These are phyloP conservation scores for Heptranchias perlo DNA, from an alignment of 2,113 vertebrate genomes.

Conservation along the genomic window DNA sequence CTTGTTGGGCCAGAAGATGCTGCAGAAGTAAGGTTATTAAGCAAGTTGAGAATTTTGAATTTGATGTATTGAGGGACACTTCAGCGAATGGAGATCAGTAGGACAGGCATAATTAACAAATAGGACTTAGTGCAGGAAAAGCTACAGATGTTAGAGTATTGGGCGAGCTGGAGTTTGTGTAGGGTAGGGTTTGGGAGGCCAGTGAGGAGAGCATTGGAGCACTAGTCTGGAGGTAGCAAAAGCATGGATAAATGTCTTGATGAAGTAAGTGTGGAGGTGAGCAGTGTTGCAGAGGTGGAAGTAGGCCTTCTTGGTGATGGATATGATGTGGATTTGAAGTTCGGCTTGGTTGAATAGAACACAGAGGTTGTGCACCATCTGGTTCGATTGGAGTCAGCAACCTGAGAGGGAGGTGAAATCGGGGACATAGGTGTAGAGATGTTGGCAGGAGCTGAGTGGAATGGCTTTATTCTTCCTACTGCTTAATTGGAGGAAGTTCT, in stretches of 20 bases:
- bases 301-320: no score
- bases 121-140: no score
- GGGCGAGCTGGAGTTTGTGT: background rate
- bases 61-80: background rate
- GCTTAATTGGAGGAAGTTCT: no score
- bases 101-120: background rate
- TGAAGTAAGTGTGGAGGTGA: background rate
- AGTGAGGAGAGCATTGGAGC: background rate
- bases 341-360: no score
- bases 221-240: background rate
- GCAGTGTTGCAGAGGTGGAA: background rate
- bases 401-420: no score
- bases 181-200: background rate
- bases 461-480: no score
- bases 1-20: background rate
- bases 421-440: no score
- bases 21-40: background rate
- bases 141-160: background rate
- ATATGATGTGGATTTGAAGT: no score
- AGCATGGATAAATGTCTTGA: background rate
- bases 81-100: background rate
- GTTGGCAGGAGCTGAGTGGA: no score
- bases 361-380: no score
- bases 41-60: background rate
- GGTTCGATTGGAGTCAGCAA: no score